Evolutionary conservation across 1,140 invertebrate genomes (phyloP).

Genomic region (Heliconius himera): DNA sequence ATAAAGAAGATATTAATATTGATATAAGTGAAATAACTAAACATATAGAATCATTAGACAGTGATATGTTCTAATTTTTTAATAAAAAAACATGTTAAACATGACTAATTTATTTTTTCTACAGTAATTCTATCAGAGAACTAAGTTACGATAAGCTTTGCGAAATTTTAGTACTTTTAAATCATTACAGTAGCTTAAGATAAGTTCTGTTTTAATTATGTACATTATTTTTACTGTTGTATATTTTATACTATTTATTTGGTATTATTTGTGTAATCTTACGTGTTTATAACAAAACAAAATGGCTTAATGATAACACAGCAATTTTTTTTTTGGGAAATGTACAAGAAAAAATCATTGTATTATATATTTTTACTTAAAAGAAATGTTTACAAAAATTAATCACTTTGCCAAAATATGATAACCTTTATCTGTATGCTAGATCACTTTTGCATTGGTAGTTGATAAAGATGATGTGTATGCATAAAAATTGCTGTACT

Average conservation of each 20-base stretch:
- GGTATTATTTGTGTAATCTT: not conserved
- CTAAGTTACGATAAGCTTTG: not conserved
- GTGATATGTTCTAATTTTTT: not conserved
- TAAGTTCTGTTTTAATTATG: no score
- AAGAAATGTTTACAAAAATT: no score
- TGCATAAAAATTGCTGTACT: no score
- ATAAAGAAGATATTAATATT: conserved; percentile 8
- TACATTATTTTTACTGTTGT: not conserved
- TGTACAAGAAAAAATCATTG: no score
- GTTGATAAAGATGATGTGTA: no score
- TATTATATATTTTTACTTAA: no score
- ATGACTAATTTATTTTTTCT: not conserved
- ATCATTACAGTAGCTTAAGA: no score
- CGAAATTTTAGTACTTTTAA: not conserved
- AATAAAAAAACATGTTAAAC: not conserved
- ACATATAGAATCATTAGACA: not conserved
- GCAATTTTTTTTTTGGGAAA: no score
- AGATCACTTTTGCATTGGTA: no score
- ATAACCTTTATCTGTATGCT: no score
- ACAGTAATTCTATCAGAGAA: not conserved
- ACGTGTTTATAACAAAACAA: not conserved
- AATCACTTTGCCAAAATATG: no score
- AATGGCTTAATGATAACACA: no score
- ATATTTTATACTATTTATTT: not conserved
- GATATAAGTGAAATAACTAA: not conserved